A percentile compares a stretch with the other conserved stretches of the same genome.
Evolutionary conservation across 2,888 invertebrate species (phyloP).

Genomic region (Sussaba pulchella): DNA sequence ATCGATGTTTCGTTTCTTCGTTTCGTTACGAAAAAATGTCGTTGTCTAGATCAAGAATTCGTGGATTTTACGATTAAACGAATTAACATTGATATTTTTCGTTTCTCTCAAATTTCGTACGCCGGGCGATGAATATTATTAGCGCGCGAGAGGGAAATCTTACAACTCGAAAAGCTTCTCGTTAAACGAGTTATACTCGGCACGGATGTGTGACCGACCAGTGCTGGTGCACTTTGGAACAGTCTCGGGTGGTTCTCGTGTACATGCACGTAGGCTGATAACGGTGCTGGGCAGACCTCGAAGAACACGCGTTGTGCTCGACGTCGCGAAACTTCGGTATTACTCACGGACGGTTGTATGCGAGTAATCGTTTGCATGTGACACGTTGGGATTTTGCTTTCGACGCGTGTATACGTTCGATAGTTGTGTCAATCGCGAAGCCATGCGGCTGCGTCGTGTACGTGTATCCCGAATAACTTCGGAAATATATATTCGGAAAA

Average conservation of each 20-base stretch:
- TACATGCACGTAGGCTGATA: background rate
- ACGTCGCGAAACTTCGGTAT: conserved; percentile 56
- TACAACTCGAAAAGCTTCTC: conserved; percentile 64
- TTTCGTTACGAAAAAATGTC: too few species aligned
- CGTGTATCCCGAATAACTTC: background rate
- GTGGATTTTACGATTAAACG: background rate
- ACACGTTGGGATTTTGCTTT: conserved; percentile 43
- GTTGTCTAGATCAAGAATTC: background rate
- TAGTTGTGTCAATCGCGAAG: conserved; percentile 74
- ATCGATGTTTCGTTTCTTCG: background rate
- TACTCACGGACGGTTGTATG: conserved; percentile 34
- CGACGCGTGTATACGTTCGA: conserved; percentile 62
- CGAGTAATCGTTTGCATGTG: conserved; percentile 61
- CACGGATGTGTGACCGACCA: conserved; percentile 22
- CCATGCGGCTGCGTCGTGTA: conserved; percentile 63
- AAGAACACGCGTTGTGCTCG: conserved; percentile 39
- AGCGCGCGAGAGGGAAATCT: conserved; percentile 52
- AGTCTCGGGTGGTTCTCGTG: conserved; percentile 9
- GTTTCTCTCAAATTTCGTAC: too few species aligned
- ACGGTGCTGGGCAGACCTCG: background rate
- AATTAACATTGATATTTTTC: too few species aligned
- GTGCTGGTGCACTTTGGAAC: conserved; percentile 32
- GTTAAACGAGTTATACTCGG: conserved; percentile 60
- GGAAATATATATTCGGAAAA: too few species aligned
- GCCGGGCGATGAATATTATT: conserved; percentile 9